Conservation (phyloP, 53 echinoderm and acorn worm species). For the Pentamera pediparva region DNA sequence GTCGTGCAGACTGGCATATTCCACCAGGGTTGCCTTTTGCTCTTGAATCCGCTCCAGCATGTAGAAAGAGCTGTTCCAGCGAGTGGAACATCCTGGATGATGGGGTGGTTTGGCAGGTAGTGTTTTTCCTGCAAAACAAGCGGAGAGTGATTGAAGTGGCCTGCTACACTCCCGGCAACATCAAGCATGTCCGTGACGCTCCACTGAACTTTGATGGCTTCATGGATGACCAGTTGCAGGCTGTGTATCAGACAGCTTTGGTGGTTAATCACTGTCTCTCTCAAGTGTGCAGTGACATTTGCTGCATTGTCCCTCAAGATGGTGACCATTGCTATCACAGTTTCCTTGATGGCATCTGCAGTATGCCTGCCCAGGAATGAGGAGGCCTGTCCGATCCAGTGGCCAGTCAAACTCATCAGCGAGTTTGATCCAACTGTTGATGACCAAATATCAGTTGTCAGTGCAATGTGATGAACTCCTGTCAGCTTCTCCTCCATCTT, state of each 20-base stretch:
- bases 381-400: conserved; percentile 20
- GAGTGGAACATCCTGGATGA: too few relatives aligned
- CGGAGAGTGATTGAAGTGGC: conserved; percentile 22
- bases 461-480: not conserved
- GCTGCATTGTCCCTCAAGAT: conserved; percentile 26
- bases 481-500: not conserved
- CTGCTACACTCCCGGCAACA: not conserved
- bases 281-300: not conserved
- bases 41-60: too few relatives aligned
- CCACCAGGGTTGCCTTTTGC: too few relatives aligned
- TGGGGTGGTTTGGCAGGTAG: too few relatives aligned
- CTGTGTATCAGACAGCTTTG: conserved; percentile 31
- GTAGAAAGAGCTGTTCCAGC: too few relatives aligned
- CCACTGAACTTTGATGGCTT: conserved; percentile 4
- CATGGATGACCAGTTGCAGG: conserved; percentile 8
- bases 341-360: conserved; percentile 12
- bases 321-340: conserved; percentile 9
- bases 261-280: not conserved
- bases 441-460: conserved; percentile 40
- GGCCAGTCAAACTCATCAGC: conserved; percentile 19
- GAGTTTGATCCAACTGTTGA: conserved; percentile 7
- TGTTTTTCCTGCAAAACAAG: too few relatives aligned
- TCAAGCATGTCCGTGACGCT: conserved; percentile 23
- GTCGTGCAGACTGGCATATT: too few relatives aligned
- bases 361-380: conserved; percentile 27